Percentiles rank a stretch among this genome's conserved stretches.
Conservation (phyloP, 2,888 invertebrate species). For the Meiosimyza platycephala region DNA sequence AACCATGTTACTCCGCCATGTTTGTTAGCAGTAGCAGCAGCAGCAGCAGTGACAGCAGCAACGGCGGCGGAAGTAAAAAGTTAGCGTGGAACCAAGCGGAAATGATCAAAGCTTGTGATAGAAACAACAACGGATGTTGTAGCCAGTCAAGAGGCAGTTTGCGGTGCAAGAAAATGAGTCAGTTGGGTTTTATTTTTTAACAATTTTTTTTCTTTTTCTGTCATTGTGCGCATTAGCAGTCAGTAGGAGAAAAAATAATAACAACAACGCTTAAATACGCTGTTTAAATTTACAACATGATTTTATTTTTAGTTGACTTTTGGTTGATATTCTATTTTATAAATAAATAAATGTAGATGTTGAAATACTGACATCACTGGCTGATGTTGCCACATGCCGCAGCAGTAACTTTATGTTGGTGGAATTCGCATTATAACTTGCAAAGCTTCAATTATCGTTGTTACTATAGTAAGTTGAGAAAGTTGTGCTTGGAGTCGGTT, state of each 20-base stretch:
- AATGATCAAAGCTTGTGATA: slow-evolving; percentile 2
- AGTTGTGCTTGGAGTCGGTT: too few relatives aligned
- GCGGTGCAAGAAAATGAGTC: too few relatives aligned
- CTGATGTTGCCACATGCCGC: neutral
- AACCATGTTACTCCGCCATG: slow-evolving; percentile 17
- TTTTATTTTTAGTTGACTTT: slow-evolving; percentile 19
- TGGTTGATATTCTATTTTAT: neutral
- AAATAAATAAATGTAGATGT: neutral
- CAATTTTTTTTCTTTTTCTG: too few relatives aligned
- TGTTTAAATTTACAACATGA: slow-evolving; percentile 10
- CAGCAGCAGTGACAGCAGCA: too few relatives aligned
- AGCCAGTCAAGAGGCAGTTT: too few relatives aligned
- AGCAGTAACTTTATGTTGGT: neutral
- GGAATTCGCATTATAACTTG: neutral
- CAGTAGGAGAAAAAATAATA: neutral
- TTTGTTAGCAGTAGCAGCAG: neutral
- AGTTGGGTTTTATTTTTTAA: too few relatives aligned
- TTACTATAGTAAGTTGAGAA: neutral
- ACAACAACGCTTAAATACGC: neutral
- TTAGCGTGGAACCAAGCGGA: slow-evolving; percentile 20
- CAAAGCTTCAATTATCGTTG: neutral
- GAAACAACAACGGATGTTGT: neutral
- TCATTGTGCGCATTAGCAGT: too few relatives aligned
- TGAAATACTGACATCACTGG: slow-evolving; percentile 3
- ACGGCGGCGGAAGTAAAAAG: slow-evolving; percentile 9